Percentiles rank a stretch among this genome's conserved stretches.
phyloP scores from a whole-genome alignment of 2,888 invertebrate species.

The Acanthococcus lagerstroemiae region DNA sequence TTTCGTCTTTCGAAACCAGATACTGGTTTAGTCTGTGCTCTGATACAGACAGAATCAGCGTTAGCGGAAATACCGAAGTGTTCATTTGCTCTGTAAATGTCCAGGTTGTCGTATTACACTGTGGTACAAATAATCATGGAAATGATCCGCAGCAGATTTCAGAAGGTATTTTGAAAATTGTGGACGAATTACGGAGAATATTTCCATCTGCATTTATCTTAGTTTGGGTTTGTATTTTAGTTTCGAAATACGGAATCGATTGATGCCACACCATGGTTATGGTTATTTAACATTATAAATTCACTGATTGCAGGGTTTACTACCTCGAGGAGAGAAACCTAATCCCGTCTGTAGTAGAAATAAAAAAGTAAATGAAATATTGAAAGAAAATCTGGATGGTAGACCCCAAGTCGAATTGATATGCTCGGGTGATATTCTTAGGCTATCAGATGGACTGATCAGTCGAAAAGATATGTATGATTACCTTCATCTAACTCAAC shows the following conservation, averaged over 20 bases:
- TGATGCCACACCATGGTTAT: too few species aligned
- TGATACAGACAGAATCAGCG: too few species aligned
- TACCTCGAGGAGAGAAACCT: conserved; percentile 77
- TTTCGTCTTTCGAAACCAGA: too few species aligned
- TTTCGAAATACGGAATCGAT: too few species aligned
- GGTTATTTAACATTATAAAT: conserved; percentile 1
- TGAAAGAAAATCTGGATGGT: conserved; percentile 51
- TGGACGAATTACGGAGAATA: conserved; percentile 60
- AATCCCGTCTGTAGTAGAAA: conserved; percentile 71
- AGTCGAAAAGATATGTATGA: conserved; percentile 87
- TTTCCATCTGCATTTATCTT: conserved; percentile 72
- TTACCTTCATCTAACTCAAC: conserved; percentile 74
- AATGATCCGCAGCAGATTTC: conserved; percentile 70
- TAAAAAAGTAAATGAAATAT: conserved; percentile 60
- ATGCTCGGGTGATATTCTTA: conserved; percentile 64
- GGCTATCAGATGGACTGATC: conserved; percentile 68
- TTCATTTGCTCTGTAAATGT: conserved; percentile 37
- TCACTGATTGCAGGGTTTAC: conserved; percentile 56
- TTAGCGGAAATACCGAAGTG: neutral
- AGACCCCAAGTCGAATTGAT: conserved; percentile 66
- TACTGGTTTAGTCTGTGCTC: too few species aligned
- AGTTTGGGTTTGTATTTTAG: conserved; percentile 71
- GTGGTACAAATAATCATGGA: conserved; percentile 78
- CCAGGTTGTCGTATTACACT: conserved; percentile 73
- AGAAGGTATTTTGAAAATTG: conserved; percentile 69